These are phyloP conservation scores for Zaprionus davidi DNA, from an alignment of 1,140 invertebrate genomes.

Conservation along the genomic window DNA sequence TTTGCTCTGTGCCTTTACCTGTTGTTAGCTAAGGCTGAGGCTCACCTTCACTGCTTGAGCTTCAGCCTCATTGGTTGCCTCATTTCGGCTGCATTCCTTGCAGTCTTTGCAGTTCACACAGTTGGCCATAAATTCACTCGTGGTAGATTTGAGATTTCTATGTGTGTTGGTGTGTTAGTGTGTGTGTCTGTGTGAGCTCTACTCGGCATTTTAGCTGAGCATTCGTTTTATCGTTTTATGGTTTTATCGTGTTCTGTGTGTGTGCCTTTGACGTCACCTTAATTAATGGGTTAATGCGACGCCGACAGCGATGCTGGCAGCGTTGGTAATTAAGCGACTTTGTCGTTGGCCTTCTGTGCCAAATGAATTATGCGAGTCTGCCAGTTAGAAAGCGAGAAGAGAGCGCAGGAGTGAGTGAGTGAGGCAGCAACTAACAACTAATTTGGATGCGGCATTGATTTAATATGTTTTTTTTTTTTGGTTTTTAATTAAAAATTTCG, in stretches of 20 bases:
- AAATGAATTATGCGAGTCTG: constrained; percentile 75
- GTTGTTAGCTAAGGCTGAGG: neutral
- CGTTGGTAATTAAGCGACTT: constrained; percentile 80
- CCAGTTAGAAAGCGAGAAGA: constrained; percentile 5
- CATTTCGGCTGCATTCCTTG: constrained; percentile 48
- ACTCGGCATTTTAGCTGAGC: constrained; percentile 28
- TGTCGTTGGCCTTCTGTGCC: constrained; percentile 76
- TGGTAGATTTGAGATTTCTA: constrained; percentile 64
- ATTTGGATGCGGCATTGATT: constrained; percentile 65
- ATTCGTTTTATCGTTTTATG: constrained; percentile 43
- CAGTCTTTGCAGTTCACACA: constrained; percentile 46
- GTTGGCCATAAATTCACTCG: constrained; percentile 66
- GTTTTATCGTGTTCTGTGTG: constrained; percentile 43
- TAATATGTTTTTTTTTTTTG: constrained; percentile 60
- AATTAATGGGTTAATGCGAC: constrained; percentile 82
- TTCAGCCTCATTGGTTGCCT: constrained; percentile 28
- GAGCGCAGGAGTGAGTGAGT: neutral
- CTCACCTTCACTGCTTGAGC: neutral
- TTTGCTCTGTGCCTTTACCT: neutral
- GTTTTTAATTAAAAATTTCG: constrained; percentile 73
- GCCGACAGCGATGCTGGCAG: constrained; percentile 59
- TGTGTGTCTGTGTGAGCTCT: constrained; percentile 20
- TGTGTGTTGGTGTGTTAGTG: constrained; percentile 12
- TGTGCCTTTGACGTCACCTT: constrained; percentile 79
- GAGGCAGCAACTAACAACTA: constrained; percentile 43